Conservation (phyloP, 2,113 vertebrate species). For the Candoia aspera region DNA sequence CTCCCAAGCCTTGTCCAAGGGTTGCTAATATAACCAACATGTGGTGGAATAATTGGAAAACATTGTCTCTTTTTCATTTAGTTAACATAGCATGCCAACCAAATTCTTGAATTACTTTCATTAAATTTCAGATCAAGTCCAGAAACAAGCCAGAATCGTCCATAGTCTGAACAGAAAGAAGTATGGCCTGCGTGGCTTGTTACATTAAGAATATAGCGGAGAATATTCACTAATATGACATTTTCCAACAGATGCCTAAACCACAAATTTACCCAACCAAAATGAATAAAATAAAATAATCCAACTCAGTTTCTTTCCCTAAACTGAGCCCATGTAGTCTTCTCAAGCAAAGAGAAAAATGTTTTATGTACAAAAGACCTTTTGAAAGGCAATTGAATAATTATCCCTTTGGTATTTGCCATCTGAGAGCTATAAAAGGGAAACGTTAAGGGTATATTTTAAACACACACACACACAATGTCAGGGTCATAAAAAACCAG, state of each 20-base stretch:
- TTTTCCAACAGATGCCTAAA: slow-evolving; percentile 54
- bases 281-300: slow-evolving; percentile 45
- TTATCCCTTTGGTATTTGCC: slow-evolving; percentile 54
- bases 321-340: slow-evolving; percentile 56
- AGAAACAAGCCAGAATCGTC: slow-evolving; percentile 18
- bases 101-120: slow-evolving; percentile 29
- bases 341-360: slow-evolving; percentile 57
- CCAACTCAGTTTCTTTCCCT: slow-evolving; percentile 29
- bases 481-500: slow-evolving; percentile 43
- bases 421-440: slow-evolving; percentile 50
- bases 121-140: slow-evolving; percentile 31
- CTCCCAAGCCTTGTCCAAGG: background rate
- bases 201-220: slow-evolving; percentile 2
- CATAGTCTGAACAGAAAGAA: slow-evolving; percentile 21
- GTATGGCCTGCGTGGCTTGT: background rate
- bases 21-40: slow-evolving; percentile 42
- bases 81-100: slow-evolving; percentile 3
- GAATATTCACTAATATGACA: slow-evolving; percentile 48
- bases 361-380: slow-evolving; percentile 46
- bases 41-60: slow-evolving; percentile 40
- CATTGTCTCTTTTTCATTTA: background rate
- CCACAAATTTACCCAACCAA: slow-evolving; percentile 50
- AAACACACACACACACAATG: slow-evolving; percentile 1
- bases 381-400: slow-evolving; percentile 63
- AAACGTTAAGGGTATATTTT: slow-evolving; percentile 60